Evolutionary conservation across 1,140 invertebrate species (phyloP).

Genomic region (Diorhabda carinulata): DNA sequence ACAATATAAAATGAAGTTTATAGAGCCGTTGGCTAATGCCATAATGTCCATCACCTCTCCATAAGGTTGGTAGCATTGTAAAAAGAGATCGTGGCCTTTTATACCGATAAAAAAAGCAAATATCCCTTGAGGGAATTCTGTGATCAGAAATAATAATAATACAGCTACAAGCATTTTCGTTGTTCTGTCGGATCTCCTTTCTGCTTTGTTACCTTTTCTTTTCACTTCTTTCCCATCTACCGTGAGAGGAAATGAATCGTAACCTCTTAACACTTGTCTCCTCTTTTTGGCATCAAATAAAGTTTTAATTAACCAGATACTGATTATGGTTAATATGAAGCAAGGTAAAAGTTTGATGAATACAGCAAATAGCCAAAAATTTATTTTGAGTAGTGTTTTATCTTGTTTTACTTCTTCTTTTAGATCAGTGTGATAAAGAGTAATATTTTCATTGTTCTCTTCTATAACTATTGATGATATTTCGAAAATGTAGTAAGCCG

Average conservation of each 20-base stretch:
- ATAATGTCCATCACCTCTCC: slow-evolving; percentile 90
- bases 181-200: slow-evolving; percentile 74
- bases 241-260: slow-evolving; percentile 53
- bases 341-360: slow-evolving; percentile 84
- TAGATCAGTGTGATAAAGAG: slow-evolving; percentile 63
- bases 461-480: slow-evolving; percentile 50
- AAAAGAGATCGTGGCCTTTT: slow-evolving; percentile 69
- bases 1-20: slow-evolving; percentile 93
- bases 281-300: slow-evolving; percentile 67
- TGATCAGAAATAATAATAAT: slow-evolving; percentile 77
- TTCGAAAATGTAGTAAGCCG: slow-evolving; percentile 69
- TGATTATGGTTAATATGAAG: slow-evolving; percentile 76
- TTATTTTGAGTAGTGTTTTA: slow-evolving; percentile 60
- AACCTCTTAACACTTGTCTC: slow-evolving; percentile 62
- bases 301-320: slow-evolving; percentile 71
- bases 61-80: slow-evolving; percentile 70
- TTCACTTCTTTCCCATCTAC: slow-evolving; percentile 30
- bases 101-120: slow-evolving; percentile 69
- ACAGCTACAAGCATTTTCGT: slow-evolving; percentile 88
- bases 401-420: slow-evolving; percentile 56
- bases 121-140: slow-evolving; percentile 81
- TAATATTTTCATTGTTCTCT: slow-evolving; percentile 49
- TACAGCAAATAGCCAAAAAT: slow-evolving; percentile 85
- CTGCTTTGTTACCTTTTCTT: slow-evolving; percentile 55
- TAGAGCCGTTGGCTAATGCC: slow-evolving; percentile 85